Percentiles rank a stretch among this genome's conserved stretches.
Evolutionary conservation across 2,888 invertebrate species (phyloP).

Genomic region (Ophion ellenae): DNA sequence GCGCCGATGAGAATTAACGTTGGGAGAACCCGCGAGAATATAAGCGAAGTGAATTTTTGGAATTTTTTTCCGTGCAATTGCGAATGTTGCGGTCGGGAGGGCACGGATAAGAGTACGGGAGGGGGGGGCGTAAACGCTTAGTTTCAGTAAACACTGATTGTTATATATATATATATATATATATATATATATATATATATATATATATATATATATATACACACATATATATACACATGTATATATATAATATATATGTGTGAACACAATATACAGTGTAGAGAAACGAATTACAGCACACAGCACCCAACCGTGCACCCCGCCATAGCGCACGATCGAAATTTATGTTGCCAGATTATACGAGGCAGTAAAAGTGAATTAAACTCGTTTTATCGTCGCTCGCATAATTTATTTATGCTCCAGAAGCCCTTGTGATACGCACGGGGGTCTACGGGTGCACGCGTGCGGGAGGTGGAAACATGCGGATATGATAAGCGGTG

Average conservation of each 20-base stretch:
- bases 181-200: too few species aligned
- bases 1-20: constrained; percentile 9
- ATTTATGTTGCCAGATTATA: constrained; percentile 79
- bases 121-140: constrained; percentile 27
- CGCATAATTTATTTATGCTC: constrained; percentile 76
- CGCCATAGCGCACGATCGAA: constrained; percentile 67
- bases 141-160: constrained; percentile 38
- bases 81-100: constrained; percentile 14
- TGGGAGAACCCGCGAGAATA: constrained; percentile 14
- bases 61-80: constrained; percentile 4
- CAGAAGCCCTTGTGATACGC: constrained; percentile 52
- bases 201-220: not conserved
- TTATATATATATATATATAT: constrained; percentile 1
- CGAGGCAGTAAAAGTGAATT: constrained; percentile 80
- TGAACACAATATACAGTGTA: constrained; percentile 19
- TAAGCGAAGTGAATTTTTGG: not conserved
- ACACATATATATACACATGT: too few species aligned
- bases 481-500: constrained; percentile 59
- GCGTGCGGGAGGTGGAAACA: constrained; percentile 56
- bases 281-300: constrained; percentile 48
- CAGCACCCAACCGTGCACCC: constrained; percentile 22
- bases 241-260: not conserved
- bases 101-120: not conserved
- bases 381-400: constrained; percentile 77
- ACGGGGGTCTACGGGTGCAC: constrained; percentile 11